Evolutionary conservation across 2,888 invertebrate genomes (phyloP).

Genomic region (Leptopterna dolabrata): DNA sequence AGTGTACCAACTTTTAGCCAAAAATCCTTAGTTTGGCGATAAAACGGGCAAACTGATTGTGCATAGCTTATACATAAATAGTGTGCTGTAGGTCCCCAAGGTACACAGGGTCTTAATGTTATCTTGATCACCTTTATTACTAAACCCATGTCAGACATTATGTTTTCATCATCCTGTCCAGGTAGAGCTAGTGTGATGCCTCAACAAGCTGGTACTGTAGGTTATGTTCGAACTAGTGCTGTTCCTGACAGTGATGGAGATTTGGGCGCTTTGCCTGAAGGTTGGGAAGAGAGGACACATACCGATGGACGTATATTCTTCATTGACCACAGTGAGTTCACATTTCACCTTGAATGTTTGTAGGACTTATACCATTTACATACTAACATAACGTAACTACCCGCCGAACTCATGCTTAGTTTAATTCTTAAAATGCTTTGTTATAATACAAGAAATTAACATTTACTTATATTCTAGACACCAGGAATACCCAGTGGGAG

Average conservation of each 20-base stretch:
- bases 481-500: slow-evolving; percentile 98
- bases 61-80: no score
- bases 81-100: no score
- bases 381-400: no score
- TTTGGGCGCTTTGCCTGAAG: slow-evolving; percentile 93
- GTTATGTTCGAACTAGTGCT: slow-evolving; percentile 50
- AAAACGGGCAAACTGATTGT: no score
- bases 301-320: slow-evolving; percentile 97
- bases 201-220: slow-evolving; percentile 68
- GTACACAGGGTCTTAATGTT: no score
- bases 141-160: no score
- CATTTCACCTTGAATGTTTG: no score
- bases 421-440: no score
- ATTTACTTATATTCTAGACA: slow-evolving; percentile 76
- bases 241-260: slow-evolving; percentile 75
- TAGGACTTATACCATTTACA: background rate
- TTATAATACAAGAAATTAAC: slow-evolving; percentile 1
- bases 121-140: no score
- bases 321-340: slow-evolving; percentile 92
- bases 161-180: slow-evolving; percentile 61
- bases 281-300: slow-evolving; percentile 98
- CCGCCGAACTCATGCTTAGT: no score
- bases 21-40: no score
- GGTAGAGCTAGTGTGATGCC: slow-evolving; percentile 87
- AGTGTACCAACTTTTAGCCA: no score